Evolutionary conservation across 2,113 vertebrate genomes (phyloP), one percentile per base, ranked within the genome.

Genomic region (Gymnobelideus leadbeateri): DNA sequence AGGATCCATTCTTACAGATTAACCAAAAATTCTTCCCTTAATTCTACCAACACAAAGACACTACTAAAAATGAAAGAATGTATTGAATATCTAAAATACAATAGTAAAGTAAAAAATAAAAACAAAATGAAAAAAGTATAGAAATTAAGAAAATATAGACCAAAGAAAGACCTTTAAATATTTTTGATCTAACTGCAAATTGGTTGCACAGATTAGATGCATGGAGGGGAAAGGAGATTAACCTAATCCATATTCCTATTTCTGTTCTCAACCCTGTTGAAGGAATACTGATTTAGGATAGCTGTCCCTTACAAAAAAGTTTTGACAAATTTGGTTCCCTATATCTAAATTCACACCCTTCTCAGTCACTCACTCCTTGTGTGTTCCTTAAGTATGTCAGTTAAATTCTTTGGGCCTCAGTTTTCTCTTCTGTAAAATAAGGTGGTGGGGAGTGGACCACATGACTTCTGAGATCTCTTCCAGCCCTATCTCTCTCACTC

Each of bases 161-260:
- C n/a, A 43, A 84, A 84, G 68, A 84, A 84, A 84, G 43, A 23
- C 37, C 5, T 43, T 84, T 43, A 84, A 43, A 68, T 37, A 68
- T 68, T 24, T 54, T 54, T 54, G 2, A 54, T 7, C 21, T 54
- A 54, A 54, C 14, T 37, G 12, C 14, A 77, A 1, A 77, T 77
- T 77, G 61, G 4, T 14, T 77, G 3, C n/a, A 84, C n/a, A 84
- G 5, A 43, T 77, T 61, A 25, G 53, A 19, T 3, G 23, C 23
- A 54, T 11, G 9, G 9, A 0, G 3, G 3, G 57, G 11, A 31
- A 2, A 0, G n/a, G n/a, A 19, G 7, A 14, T 19, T n/a, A 43
- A 21, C 5, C 68, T 84, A 23, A 8, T 19, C 19, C 68, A 21
- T 23, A 84, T 84, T 43, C 2, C n/a, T 84, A n/a, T 43, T 43